These are phyloP conservation scores for Tetragonula carbonaria DNA, from an alignment of 2,888 invertebrate species.

Conservation along the genomic window DNA sequence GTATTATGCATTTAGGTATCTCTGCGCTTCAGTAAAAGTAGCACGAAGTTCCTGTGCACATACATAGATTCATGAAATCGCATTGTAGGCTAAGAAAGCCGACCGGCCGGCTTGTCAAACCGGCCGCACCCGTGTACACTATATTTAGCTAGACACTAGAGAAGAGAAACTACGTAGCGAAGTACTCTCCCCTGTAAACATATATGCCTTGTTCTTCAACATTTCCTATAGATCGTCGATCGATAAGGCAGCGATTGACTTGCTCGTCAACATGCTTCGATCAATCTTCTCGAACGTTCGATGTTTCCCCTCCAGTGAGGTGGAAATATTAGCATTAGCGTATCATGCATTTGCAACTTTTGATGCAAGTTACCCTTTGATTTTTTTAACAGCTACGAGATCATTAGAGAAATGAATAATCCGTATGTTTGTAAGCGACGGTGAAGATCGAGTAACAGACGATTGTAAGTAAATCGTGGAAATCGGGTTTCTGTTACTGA, in stretches of 20 bases:
- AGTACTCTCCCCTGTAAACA: slow-evolving; percentile 7
- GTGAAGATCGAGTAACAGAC: background rate
- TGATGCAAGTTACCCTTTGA: background rate
- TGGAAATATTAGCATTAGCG: background rate
- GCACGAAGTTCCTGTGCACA: too few relatives aligned
- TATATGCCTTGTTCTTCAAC: background rate
- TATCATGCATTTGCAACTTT: too few relatives aligned
- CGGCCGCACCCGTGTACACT: slow-evolving; percentile 57
- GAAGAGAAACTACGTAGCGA: slow-evolving; percentile 36
- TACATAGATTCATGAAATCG: slow-evolving; percentile 5
- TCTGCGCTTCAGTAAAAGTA: background rate
- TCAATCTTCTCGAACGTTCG: slow-evolving; percentile 7
- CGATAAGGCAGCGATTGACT: background rate
- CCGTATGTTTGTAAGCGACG: too few relatives aligned
- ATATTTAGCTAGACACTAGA: slow-evolving; percentile 62
- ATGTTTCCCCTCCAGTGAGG: background rate
- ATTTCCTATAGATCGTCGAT: background rate
- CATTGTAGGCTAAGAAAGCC: slow-evolving; percentile 31
- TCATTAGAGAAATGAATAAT: background rate
- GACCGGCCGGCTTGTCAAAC: slow-evolving; percentile 69
- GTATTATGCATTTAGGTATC: too few relatives aligned
- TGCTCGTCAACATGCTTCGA: background rate
- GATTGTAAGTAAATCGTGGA: background rate
- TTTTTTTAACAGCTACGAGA: background rate
- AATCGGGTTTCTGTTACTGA: background rate